Conservation (phyloP, 2,888 invertebrate genomes). For the Acrobasis suavella region DNA sequence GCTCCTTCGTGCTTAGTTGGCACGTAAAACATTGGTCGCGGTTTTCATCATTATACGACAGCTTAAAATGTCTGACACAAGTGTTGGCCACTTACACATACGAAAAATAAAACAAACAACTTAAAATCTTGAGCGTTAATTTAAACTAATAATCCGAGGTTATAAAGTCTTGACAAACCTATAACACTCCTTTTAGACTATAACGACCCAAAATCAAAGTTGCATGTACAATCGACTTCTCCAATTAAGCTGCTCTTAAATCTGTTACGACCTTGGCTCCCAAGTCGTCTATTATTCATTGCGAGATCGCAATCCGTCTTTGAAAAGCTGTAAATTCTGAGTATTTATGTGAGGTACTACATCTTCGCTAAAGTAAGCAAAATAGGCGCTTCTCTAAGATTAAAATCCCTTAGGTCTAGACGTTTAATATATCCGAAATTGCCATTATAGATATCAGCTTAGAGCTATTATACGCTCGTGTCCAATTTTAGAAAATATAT, state of each 20-base stretch:
- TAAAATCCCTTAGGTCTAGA: too few relatives aligned
- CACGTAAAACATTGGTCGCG: too few relatives aligned
- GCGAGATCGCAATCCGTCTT: constrained; percentile 1
- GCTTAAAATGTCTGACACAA: too few relatives aligned
- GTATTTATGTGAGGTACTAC: neutral
- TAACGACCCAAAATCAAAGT: neutral
- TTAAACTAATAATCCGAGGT: too few relatives aligned
- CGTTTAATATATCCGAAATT: neutral
- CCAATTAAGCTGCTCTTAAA: constrained; percentile 2
- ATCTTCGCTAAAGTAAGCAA: neutral
- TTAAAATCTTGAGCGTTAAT: too few relatives aligned
- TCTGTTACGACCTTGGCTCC: neutral
- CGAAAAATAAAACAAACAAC: too few relatives aligned
- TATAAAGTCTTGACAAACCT: too few relatives aligned
- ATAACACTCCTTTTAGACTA: neutral
- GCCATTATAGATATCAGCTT: neutral
- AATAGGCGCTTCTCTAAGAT: neutral
- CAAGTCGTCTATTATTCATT: neutral
- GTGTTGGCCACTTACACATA: too few relatives aligned
- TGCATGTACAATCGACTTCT: neutral
- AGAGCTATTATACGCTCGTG: neutral
- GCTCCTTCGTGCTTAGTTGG: too few relatives aligned
- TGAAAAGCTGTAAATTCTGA: neutral
- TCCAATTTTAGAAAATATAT: neutral
- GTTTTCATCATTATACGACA: too few relatives aligned